A percentile compares a stretch with the other conserved stretches of the same genome.
phyloP scores from a whole-genome alignment of 2,888 invertebrate species.

The Ornithoptera alexandrae region DNA sequence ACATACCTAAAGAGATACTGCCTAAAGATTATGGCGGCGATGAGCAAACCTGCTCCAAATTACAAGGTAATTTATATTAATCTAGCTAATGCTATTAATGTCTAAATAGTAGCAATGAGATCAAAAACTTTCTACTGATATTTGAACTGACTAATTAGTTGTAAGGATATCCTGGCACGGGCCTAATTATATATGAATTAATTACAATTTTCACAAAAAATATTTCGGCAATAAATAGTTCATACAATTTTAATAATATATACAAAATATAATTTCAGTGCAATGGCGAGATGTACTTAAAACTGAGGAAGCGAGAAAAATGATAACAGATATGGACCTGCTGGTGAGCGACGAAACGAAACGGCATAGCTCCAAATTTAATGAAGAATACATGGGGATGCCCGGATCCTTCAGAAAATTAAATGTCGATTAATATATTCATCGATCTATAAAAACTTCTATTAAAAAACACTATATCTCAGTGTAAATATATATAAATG shows the following conservation, averaged over 20 bases:
- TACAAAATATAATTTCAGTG: constrained; percentile 44
- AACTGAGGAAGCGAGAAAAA: constrained; percentile 48
- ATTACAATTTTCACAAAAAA: neutral
- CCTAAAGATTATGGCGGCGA: constrained; percentile 68
- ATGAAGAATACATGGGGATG: constrained; percentile 69
- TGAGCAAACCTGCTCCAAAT: constrained; percentile 47
- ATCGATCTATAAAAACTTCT: neutral
- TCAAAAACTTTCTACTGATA: neutral
- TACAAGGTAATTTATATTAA: constrained; percentile 52
- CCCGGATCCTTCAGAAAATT: constrained; percentile 68
- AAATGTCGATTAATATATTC: constrained; percentile 52
- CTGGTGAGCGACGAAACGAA: constrained; percentile 60
- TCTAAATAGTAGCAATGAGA: neutral
- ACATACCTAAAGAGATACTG: constrained; percentile 63
- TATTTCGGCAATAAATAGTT: neutral
- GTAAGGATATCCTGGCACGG: too few relatives aligned
- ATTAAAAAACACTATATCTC: too few relatives aligned
- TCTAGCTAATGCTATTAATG: neutral
- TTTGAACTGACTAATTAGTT: too few relatives aligned
- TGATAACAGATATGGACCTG: constrained; percentile 50
- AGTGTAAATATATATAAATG: too few relatives aligned
- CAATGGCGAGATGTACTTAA: constrained; percentile 57
- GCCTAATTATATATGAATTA: too few relatives aligned
- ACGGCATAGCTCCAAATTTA: constrained; percentile 54
- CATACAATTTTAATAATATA: neutral